Evolutionary conservation across 2,797 vertebrate genomes (phyloP).

Genomic region (Sphenodon punctatus): DNA sequence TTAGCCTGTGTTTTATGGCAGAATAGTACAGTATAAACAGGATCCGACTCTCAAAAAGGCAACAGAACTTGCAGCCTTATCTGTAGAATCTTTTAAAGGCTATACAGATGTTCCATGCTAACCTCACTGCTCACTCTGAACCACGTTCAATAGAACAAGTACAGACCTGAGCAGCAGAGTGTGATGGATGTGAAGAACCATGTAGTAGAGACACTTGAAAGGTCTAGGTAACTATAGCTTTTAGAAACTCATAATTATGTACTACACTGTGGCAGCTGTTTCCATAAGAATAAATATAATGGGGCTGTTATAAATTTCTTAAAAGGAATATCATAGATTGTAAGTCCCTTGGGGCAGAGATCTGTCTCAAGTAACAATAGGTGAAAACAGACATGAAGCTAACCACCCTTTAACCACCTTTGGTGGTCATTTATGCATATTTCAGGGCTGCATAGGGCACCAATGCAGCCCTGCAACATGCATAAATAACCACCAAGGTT

Average conservation of each 20-base stretch:
- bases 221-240: background rate
- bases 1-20: too few species aligned
- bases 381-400: too few species aligned
- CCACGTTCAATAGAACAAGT: background rate
- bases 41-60: background rate
- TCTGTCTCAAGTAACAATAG: too few species aligned
- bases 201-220: background rate
- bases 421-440: too few species aligned
- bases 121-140: background rate
- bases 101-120: rapidly evolving
- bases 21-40: background rate
- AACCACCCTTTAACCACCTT: too few species aligned
- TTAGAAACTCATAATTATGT: background rate
- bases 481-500: too few species aligned
- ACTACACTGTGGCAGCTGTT: background rate
- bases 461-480: too few species aligned
- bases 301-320: too few species aligned
- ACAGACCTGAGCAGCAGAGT: background rate
- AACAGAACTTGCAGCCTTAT: background rate
- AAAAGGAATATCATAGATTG: too few species aligned
- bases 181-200: background rate
- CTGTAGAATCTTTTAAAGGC: background rate
- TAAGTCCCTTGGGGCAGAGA: too few species aligned
- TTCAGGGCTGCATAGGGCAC: too few species aligned
- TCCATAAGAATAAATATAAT: too few species aligned